Conservation (phyloP, 2,113 vertebrate genomes). For the Nannospalax galili region DNA sequence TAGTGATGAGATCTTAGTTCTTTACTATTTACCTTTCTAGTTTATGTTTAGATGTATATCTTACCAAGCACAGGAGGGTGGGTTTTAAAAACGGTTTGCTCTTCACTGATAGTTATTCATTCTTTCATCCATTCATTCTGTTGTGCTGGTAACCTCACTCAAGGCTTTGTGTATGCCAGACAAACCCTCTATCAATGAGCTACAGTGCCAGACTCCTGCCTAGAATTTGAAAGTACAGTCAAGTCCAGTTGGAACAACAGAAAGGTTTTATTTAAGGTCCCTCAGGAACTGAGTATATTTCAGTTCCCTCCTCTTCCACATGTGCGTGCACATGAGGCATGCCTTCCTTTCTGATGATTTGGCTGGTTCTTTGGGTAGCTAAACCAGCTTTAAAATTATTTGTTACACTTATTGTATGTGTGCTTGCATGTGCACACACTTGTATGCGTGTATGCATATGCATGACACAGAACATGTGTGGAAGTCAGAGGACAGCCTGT, state of each 20-base stretch:
- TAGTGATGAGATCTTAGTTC: neutral
- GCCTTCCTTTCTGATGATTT: neutral
- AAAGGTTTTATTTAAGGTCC: neutral
- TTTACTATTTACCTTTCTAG: neutral
- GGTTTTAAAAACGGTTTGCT: neutral
- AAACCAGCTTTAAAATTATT: neutral
- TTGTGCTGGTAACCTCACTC: neutral
- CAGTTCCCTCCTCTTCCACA: neutral
- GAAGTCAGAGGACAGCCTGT: neutral
- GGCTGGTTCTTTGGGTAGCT: neutral
- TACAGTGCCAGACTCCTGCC: neutral
- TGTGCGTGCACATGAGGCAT: neutral
- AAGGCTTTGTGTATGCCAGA: neutral
- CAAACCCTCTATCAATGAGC: neutral
- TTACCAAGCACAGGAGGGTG: neutral
- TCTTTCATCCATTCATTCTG: neutral
- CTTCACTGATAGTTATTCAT: neutral
- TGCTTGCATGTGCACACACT: too few species aligned
- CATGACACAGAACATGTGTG: neutral
- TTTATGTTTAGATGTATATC: neutral
- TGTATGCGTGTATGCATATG: neutral
- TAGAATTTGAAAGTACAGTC: neutral
- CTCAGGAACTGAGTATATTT: neutral
- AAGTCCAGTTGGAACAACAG: neutral
- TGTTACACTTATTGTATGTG: neutral